Evolutionary conservation across 2,797 vertebrate genomes (phyloP).

Genomic region (Acanthurus leucopareius): DNA sequence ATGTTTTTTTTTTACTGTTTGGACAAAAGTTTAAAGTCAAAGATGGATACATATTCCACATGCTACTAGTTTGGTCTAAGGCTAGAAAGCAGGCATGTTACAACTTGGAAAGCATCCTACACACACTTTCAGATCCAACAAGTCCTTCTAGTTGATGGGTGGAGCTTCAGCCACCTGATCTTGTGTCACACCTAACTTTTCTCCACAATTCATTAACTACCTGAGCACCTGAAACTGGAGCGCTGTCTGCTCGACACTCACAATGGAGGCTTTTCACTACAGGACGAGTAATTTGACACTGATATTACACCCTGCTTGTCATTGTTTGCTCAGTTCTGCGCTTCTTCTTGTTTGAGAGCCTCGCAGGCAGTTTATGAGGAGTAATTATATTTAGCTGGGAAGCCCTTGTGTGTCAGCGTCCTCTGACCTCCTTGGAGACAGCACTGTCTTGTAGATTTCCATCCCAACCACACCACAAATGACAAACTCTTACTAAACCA

Average conservation of each 20-base stretch:
- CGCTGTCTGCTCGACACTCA: not conserved
- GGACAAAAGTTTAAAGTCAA: not conserved
- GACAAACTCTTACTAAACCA: slow-evolving; percentile 62
- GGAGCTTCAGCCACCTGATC: slow-evolving; percentile 51
- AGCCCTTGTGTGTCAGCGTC: slow-evolving; percentile 9
- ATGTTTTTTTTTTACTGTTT: not conserved
- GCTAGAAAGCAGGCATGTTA: slow-evolving; percentile 27
- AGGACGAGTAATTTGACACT: slow-evolving; percentile 48
- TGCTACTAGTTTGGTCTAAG: not conserved
- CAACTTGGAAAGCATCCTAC: slow-evolving; percentile 46
- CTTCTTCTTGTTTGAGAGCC: not conserved
- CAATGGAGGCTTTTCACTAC: slow-evolving; percentile 15
- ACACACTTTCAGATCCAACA: slow-evolving; percentile 15
- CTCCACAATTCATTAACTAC: slow-evolving; percentile 14
- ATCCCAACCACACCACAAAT: slow-evolving; percentile 48
- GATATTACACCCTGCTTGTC: slow-evolving; percentile 29
- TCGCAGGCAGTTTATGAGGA: slow-evolving; percentile 23
- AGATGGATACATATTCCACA: not conserved
- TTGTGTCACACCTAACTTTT: slow-evolving; percentile 6
- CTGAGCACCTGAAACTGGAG: slow-evolving; percentile 44
- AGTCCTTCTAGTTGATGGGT: slow-evolving; percentile 25
- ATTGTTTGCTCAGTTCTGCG: slow-evolving; percentile 47
- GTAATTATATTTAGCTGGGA: slow-evolving; percentile 45
- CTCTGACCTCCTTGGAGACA: slow-evolving; percentile 52
- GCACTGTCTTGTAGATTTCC: slow-evolving; percentile 63